Conservation (phyloP, 2,888 invertebrate species). For the Diplazon laetatorius region DNA sequence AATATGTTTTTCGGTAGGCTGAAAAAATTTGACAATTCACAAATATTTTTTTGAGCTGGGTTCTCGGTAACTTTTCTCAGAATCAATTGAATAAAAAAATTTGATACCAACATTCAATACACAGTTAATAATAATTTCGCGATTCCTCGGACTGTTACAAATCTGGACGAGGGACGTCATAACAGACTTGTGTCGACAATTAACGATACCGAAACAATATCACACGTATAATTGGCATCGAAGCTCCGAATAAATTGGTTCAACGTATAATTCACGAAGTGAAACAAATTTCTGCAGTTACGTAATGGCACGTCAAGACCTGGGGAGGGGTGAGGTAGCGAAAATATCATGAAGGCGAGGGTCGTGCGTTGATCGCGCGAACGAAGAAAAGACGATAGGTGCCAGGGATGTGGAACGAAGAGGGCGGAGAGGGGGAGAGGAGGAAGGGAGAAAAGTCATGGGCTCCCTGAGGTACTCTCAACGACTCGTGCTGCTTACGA, state of each 20-base stretch:
- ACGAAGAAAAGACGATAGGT: too few relatives aligned
- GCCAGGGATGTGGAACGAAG: neutral
- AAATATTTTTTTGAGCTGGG: too few relatives aligned
- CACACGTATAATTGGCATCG: neutral
- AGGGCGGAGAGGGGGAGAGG: neutral
- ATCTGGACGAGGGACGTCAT: too few relatives aligned
- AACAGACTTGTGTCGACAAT: too few relatives aligned
- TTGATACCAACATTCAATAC: neutral
- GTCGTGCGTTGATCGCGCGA: too few relatives aligned
- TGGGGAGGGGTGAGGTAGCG: neutral
- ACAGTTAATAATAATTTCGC: too few relatives aligned
- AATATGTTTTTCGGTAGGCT: too few relatives aligned
- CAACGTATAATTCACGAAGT: conserved; percentile 4
- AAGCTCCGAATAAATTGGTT: neutral
- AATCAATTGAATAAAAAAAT: neutral
- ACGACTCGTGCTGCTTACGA: conserved; percentile 38
- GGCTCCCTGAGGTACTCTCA: neutral
- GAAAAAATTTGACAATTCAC: too few relatives aligned
- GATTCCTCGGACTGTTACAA: too few relatives aligned
- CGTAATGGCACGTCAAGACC: neutral
- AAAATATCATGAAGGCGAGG: neutral
- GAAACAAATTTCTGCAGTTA: neutral
- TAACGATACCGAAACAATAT: neutral
- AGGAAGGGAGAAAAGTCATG: conserved; percentile 6
- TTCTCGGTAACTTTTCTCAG: too few relatives aligned